phyloP scores from a whole-genome alignment of 2,113 vertebrate genomes.

The Dendrocopos noguchii region DNA sequence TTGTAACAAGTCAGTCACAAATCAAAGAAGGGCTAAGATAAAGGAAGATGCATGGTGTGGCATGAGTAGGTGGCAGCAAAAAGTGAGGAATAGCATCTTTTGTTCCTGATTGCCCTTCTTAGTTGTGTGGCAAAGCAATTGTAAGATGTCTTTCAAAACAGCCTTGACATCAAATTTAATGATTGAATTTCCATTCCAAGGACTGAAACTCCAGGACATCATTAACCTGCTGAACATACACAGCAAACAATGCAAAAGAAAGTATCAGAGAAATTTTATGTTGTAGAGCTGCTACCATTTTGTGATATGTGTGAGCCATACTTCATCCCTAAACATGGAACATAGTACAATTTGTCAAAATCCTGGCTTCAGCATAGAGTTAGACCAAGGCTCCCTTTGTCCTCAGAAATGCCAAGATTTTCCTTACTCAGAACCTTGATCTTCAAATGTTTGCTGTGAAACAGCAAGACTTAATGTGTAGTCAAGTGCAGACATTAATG shows the following conservation, averaged over 20 bases:
- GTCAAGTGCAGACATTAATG: neutral
- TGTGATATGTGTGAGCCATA: neutral
- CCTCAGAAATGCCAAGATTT: neutral
- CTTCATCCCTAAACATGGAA: neutral
- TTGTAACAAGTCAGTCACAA: neutral
- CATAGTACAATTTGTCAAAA: neutral
- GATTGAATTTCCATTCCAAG: neutral
- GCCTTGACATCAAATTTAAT: neutral
- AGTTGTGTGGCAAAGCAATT: neutral
- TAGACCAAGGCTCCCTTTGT: neutral
- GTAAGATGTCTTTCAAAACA: constrained; percentile 19
- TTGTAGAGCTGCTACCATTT: neutral
- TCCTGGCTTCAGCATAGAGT: neutral
- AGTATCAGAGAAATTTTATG: neutral
- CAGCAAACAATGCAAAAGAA: neutral
- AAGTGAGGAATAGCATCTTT: neutral
- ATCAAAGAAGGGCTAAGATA: neutral
- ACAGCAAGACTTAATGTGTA: neutral
- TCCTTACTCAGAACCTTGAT: neutral
- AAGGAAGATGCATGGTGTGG: neutral
- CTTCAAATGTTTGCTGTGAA: neutral
- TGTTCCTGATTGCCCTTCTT: neutral
- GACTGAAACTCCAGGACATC: neutral
- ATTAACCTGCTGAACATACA: neutral
- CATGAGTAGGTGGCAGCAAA: neutral